These are phyloP conservation scores for Oreocharis arfaki DNA, from an alignment of 2,113 vertebrate species.

Conservation along the genomic window DNA sequence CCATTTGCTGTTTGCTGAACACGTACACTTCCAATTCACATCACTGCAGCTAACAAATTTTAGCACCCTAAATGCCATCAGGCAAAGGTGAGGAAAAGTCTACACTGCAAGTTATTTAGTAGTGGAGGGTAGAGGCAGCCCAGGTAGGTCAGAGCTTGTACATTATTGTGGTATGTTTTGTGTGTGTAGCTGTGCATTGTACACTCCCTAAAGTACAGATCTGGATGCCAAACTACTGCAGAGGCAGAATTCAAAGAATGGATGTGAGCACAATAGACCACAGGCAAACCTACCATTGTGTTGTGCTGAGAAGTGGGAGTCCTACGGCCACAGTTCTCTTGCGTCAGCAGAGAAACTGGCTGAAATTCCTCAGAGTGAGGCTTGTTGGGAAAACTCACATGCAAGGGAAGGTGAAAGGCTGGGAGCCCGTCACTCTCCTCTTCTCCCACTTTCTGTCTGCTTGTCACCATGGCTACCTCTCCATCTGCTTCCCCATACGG, in stretches of 20 bases:
- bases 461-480: conserved; percentile 99
- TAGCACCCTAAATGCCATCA: conserved; percentile 1
- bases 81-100: conserved; percentile 11
- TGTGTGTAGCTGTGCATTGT: background rate
- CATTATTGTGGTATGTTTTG: conserved; percentile 6
- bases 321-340: conserved; percentile 83
- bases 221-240: conserved; percentile 38
- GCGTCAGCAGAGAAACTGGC: conserved; percentile 81
- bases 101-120: background rate
- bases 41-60: background rate
- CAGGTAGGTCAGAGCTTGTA: conserved; percentile 35
- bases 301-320: conserved; percentile 88
- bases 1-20: conserved; percentile 29
- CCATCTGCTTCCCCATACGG: conserved; percentile 99
- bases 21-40: background rate
- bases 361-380: conserved; percentile 87
- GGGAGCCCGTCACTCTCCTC: conserved; percentile 93
- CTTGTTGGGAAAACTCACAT: conserved; percentile 94
- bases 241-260: conserved; percentile 45
- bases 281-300: conserved; percentile 80
- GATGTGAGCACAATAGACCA: conserved; percentile 62
- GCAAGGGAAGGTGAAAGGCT: conserved; percentile 98
- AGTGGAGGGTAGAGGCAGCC: background rate
- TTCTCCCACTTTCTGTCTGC: conserved; percentile 98
- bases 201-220: conserved; percentile 10